Conservation (phyloP, 2,113 vertebrate species). For the Daphoenositta chrysoptera region DNA sequence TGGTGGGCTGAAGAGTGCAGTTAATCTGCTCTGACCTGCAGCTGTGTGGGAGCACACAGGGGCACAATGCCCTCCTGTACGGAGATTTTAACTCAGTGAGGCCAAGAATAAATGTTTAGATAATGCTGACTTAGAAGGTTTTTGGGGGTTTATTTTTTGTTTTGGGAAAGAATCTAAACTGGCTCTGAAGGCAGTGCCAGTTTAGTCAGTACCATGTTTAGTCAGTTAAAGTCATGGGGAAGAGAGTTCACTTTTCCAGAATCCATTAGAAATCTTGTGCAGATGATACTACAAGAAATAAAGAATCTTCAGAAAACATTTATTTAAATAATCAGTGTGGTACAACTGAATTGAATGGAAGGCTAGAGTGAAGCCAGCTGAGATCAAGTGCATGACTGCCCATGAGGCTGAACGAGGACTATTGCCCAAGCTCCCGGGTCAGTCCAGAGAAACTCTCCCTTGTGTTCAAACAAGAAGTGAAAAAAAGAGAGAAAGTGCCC, state of each 20-base stretch:
- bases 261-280: not conserved
- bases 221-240: not conserved
- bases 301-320: not conserved
- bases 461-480: not conserved
- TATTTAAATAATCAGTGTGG: not conserved
- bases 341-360: not conserved
- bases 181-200: not conserved
- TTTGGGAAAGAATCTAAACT: not conserved
- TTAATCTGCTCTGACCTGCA: not conserved
- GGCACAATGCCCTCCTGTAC: not conserved
- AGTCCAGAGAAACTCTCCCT: not conserved
- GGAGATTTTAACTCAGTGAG: not conserved
- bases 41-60: not conserved
- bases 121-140: not conserved
- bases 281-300: not conserved
- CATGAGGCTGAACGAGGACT: accelerated
- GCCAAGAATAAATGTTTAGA: not conserved
- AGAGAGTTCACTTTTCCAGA: not conserved
- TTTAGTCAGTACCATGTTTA: not conserved
- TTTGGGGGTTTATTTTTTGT: not conserved
- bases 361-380: not conserved
- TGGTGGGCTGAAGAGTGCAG: not conserved
- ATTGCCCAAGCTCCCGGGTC: not conserved
- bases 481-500: not conserved
- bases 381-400: not conserved